Evolutionary conservation across 1,140 invertebrate species (phyloP).

Genomic region (Drosophila aff.): DNA sequence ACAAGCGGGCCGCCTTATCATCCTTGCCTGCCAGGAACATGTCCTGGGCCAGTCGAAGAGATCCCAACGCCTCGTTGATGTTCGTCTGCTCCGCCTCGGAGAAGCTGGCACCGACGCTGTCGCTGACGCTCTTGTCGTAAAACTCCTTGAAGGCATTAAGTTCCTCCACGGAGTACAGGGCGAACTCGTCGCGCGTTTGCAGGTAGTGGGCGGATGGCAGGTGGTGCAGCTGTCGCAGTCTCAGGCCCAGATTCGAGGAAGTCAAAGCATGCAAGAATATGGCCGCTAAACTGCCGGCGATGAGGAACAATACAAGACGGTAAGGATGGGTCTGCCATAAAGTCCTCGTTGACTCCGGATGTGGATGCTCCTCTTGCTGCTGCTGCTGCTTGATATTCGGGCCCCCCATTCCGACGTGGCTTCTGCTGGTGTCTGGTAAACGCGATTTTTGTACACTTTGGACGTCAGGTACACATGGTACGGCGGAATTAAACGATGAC

Average conservation of each 20-base stretch:
- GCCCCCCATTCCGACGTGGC: slow-evolving; percentile 9
- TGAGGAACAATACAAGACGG: slow-evolving; percentile 56
- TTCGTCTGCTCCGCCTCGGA: slow-evolving; percentile 66
- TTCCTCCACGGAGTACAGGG: slow-evolving; percentile 71
- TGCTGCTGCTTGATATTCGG: slow-evolving; percentile 3
- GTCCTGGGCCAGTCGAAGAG: slow-evolving; percentile 93
- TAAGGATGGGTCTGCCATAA: slow-evolving; percentile 8
- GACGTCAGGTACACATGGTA: slow-evolving; percentile 8
- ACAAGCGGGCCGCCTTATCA: slow-evolving; percentile 94
- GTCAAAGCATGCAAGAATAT: slow-evolving; percentile 53
- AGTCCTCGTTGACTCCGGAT: background rate
- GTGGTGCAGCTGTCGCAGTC: slow-evolving; percentile 60
- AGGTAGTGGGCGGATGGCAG: slow-evolving; percentile 70
- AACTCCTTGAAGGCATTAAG: slow-evolving; percentile 72
- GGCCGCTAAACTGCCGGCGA: slow-evolving; percentile 63
- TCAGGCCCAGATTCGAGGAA: slow-evolving; percentile 25
- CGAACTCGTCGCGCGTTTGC: slow-evolving; percentile 78
- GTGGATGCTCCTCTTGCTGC: background rate
- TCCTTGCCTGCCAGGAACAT: slow-evolving; percentile 93
- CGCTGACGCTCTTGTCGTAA: slow-evolving; percentile 68
- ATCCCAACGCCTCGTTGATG: slow-evolving; percentile 91
- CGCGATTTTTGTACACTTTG: background rate
- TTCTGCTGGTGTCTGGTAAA: background rate
- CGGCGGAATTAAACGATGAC: background rate
- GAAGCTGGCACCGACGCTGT: slow-evolving; percentile 56